Conservation (phyloP, 2,797 vertebrate genomes). For the Acropternis orthonyx region DNA sequence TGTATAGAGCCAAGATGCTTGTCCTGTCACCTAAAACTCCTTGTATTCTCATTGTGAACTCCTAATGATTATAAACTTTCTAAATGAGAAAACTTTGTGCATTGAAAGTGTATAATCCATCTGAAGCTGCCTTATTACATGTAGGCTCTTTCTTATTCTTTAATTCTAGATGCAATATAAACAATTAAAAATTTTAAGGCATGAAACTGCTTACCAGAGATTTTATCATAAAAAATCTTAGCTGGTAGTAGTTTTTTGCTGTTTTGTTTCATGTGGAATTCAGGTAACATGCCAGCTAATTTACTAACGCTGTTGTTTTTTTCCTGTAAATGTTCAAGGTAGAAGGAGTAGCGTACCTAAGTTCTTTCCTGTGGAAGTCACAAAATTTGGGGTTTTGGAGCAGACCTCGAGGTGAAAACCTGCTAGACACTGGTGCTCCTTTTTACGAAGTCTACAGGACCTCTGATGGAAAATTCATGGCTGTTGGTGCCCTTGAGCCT, state of each 20-base stretch:
- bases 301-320: neutral
- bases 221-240: neutral
- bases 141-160: neutral
- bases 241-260: neutral
- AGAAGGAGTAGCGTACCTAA: slow-evolving; percentile 90
- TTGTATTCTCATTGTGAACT: neutral
- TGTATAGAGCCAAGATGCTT: neutral
- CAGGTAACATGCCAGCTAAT: neutral
- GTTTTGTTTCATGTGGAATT: neutral
- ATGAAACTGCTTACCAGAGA: neutral
- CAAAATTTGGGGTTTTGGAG: slow-evolving; percentile 80
- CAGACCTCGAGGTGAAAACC: slow-evolving; percentile 83
- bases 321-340: slow-evolving; percentile 78
- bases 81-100: neutral
- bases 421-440: slow-evolving; percentile 88
- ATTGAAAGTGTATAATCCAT: neutral
- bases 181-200: neutral
- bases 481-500: slow-evolving; percentile 91
- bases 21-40: neutral
- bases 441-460: slow-evolving; percentile 92
- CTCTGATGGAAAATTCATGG: slow-evolving; percentile 85
- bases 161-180: neutral
- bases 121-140: neutral
- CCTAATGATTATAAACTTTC: neutral
- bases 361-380: slow-evolving; percentile 93